Conservation (phyloP, 1,140 invertebrate genomes). For the Rhagoletis zephyria region DNA sequence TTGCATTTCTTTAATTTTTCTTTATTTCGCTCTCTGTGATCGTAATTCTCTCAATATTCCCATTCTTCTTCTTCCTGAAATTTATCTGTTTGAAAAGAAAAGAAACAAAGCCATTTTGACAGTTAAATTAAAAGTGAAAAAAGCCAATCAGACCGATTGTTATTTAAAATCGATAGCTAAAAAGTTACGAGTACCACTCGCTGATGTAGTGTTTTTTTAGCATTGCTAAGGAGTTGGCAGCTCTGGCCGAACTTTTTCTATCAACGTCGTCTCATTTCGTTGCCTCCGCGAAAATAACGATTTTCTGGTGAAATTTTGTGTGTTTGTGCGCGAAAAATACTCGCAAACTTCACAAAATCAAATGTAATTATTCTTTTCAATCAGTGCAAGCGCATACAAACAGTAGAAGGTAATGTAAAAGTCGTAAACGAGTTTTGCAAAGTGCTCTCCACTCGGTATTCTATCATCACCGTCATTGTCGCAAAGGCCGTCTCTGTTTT, state of each 20-base stretch:
- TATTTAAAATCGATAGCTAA: too few relatives aligned
- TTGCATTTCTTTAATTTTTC: too few relatives aligned
- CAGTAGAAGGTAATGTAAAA: background rate
- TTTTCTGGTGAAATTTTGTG: constrained; percentile 23
- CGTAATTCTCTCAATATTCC: too few relatives aligned
- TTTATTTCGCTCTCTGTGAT: too few relatives aligned
- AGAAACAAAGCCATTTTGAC: too few relatives aligned
- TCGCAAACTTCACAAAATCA: background rate
- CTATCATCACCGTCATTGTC: background rate
- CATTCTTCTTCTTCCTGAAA: too few relatives aligned
- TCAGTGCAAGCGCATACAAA: background rate
- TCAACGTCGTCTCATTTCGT: constrained; percentile 42
- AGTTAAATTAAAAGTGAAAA: too few relatives aligned
- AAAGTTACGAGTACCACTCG: background rate
- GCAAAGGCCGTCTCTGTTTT: constrained; percentile 24
- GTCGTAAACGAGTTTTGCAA: constrained; percentile 11
- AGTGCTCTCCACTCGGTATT: background rate
- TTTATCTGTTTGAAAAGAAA: too few relatives aligned
- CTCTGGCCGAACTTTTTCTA: constrained; percentile 36
- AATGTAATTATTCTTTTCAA: background rate
- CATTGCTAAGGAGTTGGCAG: background rate
- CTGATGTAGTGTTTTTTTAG: background rate
- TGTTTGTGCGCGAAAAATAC: constrained; percentile 31
- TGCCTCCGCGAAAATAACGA: constrained; percentile 18
- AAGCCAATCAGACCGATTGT: too few relatives aligned